Base-by-base conservation (phyloP, 37 sponge, comb jelly and placozoan species). In the Haliclona indistincta region DNA sequence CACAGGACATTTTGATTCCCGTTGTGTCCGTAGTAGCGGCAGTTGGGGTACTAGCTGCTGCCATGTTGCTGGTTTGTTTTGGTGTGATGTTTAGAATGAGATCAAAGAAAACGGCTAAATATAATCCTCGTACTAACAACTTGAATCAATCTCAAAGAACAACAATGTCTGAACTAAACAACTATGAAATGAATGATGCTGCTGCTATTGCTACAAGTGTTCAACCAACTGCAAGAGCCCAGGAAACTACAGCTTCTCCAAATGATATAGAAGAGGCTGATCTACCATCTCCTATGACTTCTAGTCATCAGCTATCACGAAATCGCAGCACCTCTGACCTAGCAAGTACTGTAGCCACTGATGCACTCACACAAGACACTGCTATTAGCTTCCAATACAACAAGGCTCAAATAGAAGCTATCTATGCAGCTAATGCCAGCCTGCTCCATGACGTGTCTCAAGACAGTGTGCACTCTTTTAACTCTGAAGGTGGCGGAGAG, bases 401-500 rank as follows among this genome's bases (percentile, higher is more conserved):
- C 10, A 88, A 81, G 47, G 71, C 77, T 20, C 80, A 86, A 52
- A 43, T 81, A 15, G 73, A 43, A 41, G 63, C 43, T 6, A 88
- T 88, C 11, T 88, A 77, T 35, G 88, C 88, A 20, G 72, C 77
- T 22, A 81, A 88, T 56, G 73, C 38, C 7, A 72, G 65, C 45
- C 60, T 88, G 3, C 63, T 88, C 30, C 49, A 70, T 23, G 40
- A 75, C 25, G 67, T 45, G 29, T 88, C 88, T n/a, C 82, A 81
- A 13, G 83, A 81, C 42, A 81, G 83, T 73, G 61, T 88, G 35
- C 87, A 80, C 81, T 81, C 72, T 77, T 88, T 88, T 77, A 83
- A 78, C 0, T 88, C 88, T 3, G 88, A 88, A 39, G 88, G 88
- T n/a, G 88, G 88, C 4, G 88, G 82, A 39, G 88, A 88, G 60